Evolutionary conservation across 2,797 vertebrate genomes (phyloP), one percentile per base, ranked within the genome.

Genomic region (Sebastiscus tertius): DNA sequence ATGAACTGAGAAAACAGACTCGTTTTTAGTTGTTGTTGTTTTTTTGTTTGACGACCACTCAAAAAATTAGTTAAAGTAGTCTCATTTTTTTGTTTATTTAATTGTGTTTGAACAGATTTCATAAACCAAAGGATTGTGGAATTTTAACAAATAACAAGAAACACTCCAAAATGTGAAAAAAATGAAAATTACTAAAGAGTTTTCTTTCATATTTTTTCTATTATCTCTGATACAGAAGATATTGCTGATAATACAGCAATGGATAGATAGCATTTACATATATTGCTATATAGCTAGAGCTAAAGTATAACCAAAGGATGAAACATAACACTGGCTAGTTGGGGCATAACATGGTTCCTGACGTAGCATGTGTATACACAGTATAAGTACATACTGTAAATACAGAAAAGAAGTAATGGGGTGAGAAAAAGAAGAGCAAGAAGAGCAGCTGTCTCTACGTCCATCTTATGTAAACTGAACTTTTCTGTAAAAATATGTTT

Each of bases 401-500:
- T 29, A 75, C 7, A 77, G 16, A 16, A 63, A 59, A 65, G 0
- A 54, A 22, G 22, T 9, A 59, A 71, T 6, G 20, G 9, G 59
- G 6, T 31, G 12, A 36, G 49, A 33, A 14, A 63, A 54, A 64
- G 8, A 63, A 8, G 36, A 55, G 34, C 4, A 61, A 55, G 31
- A 55, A 29, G 34, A 61, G 13, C 77, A 75, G 59, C 62, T 86
- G 84, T 36, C 55, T 72, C 34, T 8, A 36, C 6, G 3, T 71
- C 36, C 36, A 12, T 55, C n/a, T 59, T 24, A 34, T 80, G 64
- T 86, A 90, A 90, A 85, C 63, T 73, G 78, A 80, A 24, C 24
- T 24, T 24, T 24, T 24, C 1, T 24, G 24, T 24, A 24, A 24
- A 24, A 71, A 84, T 71, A 73, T 75, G 78, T 82, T 87, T 86